Evolutionary conservation across 2,888 invertebrate genomes (phyloP), one percentile per base, ranked within the genome.

Genomic region (Sipha maydis): DNA sequence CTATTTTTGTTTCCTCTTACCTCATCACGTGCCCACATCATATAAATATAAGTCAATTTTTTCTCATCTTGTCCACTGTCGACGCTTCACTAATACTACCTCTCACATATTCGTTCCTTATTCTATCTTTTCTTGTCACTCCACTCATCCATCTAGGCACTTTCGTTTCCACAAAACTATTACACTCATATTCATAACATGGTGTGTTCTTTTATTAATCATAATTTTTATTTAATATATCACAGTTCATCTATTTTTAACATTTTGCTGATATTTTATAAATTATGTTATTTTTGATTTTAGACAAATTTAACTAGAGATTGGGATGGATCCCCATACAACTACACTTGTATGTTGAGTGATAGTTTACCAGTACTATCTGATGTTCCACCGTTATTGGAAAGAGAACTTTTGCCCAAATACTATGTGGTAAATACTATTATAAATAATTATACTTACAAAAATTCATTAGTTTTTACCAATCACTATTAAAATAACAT

Each of bases 261-360:
- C 61, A 34, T 79, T 34, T 61, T 7, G 25, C 0, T 8, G 31
- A 38, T 61, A 56, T 61, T 79, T 4, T 61, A 21, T 56, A 56
- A 34, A 61, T 76, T 90, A 75, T 83, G 14, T 48, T 85, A 85
- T 61, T 82, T 90, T 90, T 89, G 75, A 83, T 92, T 92, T 76
- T 91, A 95, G 95, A 93, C 93, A 21, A 93, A 94, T 90, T 91
- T 95, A 89, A 92, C 92, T 11, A 90, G 93, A 2, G 95, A 95
- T 91, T 95, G 95, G 94, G 92, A 94, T 91, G 91, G 92, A 80
- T 93, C 93, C 76, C 92, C 93, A 1, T 91, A 92, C 1, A 93
- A 93, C 90, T 94, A 94, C 91, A 94, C 95, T 0, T 96, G 96
- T 91, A 93, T 93, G 83, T 92, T 93, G 67, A 93, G 92, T 77